These are phyloP conservation scores for Phyllotreta striolata DNA, from an alignment of 2,888 invertebrate genomes.

Conservation along the genomic window DNA sequence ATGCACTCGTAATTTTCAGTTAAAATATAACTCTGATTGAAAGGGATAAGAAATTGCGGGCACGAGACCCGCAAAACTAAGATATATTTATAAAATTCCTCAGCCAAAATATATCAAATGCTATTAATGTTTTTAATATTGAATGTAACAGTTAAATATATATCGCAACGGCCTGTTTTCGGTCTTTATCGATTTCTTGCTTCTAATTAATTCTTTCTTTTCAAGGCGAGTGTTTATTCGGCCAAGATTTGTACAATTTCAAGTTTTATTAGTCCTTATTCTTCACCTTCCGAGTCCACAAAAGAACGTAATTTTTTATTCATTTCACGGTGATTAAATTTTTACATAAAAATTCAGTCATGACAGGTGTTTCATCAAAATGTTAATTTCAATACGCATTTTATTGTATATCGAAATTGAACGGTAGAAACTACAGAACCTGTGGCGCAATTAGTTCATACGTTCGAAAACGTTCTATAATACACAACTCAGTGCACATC, in stretches of 20 bases:
- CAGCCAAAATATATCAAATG: constrained; percentile 9
- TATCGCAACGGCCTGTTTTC: constrained; percentile 18
- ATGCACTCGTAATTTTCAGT: constrained; percentile 45
- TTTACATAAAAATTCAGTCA: too few species aligned
- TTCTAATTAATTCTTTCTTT: constrained; percentile 48
- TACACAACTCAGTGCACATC: constrained; percentile 18
- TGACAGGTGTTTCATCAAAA: too few species aligned
- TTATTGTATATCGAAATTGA: too few species aligned
- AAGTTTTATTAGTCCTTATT: too few species aligned
- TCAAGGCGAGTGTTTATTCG: constrained; percentile 45
- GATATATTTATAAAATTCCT: constrained; percentile 35
- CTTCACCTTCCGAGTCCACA: too few species aligned
- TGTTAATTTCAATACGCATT: too few species aligned
- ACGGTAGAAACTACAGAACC: constrained; percentile 3
- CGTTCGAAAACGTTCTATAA: constrained; percentile 10
- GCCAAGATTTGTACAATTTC: constrained; percentile 27
- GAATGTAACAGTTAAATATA: constrained; percentile 13
- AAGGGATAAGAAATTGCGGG: constrained; percentile 40
- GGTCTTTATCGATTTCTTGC: constrained; percentile 42
- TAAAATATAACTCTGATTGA: constrained; percentile 41
- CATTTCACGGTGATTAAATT: too few species aligned
- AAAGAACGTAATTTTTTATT: too few species aligned
- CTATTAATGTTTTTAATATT: constrained; percentile 16
- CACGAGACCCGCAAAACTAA: constrained; percentile 38
- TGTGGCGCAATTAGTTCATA: constrained; percentile 2